Conservation (phyloP, 2,888 invertebrate genomes). For the Dynastes maya region DNA sequence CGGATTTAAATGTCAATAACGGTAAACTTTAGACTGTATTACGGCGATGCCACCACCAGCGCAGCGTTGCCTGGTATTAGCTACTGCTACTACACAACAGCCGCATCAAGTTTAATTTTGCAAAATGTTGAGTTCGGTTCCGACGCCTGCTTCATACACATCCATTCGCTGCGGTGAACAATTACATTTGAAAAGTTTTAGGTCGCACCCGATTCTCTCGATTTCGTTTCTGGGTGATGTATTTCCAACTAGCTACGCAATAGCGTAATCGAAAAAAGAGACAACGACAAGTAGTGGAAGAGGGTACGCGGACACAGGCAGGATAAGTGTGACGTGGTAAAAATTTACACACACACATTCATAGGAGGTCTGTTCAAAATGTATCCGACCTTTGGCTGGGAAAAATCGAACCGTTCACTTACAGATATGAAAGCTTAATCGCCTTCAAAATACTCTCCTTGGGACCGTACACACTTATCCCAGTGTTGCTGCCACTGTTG, state of each 20-base stretch:
- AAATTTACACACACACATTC: slow-evolving; percentile 2
- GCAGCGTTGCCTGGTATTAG: neutral
- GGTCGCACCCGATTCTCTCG: neutral
- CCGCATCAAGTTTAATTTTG: slow-evolving; percentile 47
- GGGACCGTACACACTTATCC: too few species aligned
- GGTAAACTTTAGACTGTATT: slow-evolving; percentile 56
- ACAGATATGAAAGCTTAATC: too few species aligned
- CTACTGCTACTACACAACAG: neutral
- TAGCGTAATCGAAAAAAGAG: neutral
- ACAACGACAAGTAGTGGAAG: too few species aligned
- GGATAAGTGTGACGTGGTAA: neutral
- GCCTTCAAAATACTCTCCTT: too few species aligned
- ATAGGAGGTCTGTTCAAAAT: too few species aligned
- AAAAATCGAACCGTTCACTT: too few species aligned
- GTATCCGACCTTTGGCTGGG: too few species aligned
- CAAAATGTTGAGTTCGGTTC: slow-evolving; percentile 19
- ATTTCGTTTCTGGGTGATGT: neutral
- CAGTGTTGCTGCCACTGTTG: too few species aligned
- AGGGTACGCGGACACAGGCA: neutral
- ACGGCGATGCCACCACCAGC: neutral
- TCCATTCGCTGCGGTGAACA: slow-evolving; percentile 23
- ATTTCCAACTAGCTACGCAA: neutral
- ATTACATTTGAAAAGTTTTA: slow-evolving; percentile 37
- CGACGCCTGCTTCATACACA: slow-evolving; percentile 7
- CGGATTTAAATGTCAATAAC: slow-evolving; percentile 58